These are phyloP conservation scores for Thera obeliscata DNA, from an alignment of 2,888 invertebrate species.

Conservation along the genomic window DNA sequence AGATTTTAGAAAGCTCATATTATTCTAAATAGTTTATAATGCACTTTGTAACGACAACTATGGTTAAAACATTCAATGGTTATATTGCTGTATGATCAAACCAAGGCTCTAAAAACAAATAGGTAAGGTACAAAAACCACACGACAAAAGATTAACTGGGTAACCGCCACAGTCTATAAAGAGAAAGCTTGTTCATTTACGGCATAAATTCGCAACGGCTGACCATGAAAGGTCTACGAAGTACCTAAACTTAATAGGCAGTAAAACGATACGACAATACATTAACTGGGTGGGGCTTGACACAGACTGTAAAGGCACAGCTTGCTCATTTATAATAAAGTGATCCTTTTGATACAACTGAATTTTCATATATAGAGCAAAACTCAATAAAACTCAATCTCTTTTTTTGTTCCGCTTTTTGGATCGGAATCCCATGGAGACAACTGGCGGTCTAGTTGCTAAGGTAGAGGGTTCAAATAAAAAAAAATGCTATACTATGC, in stretches of 20 bases:
- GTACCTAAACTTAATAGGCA: conserved; percentile 14
- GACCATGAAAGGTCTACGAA: conserved; percentile 8
- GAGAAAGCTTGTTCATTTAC: conserved; percentile 6
- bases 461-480: too few relatives aligned
- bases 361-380: too few relatives aligned
- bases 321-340: not conserved
- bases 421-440: too few relatives aligned
- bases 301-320: conserved; percentile 1
- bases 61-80: conserved; percentile 7
- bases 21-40: conserved; percentile 6
- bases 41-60: not conserved
- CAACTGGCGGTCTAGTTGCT: too few relatives aligned
- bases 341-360: too few relatives aligned
- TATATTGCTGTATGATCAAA: conserved; percentile 16
- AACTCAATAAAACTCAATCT: too few relatives aligned
- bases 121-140: conserved; percentile 24
- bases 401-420: too few relatives aligned
- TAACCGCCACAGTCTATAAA: conserved; percentile 14
- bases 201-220: not conserved
- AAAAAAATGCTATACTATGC: too few relatives aligned
- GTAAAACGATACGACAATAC: conserved; percentile 24
- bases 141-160: conserved; percentile 32
- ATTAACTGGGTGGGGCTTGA: conserved; percentile 18
- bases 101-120: conserved; percentile 24
- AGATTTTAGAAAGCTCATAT: not conserved